These are phyloP conservation scores for Channa argus DNA, from an alignment of 2,113 vertebrate genomes.

Conservation along the genomic window DNA sequence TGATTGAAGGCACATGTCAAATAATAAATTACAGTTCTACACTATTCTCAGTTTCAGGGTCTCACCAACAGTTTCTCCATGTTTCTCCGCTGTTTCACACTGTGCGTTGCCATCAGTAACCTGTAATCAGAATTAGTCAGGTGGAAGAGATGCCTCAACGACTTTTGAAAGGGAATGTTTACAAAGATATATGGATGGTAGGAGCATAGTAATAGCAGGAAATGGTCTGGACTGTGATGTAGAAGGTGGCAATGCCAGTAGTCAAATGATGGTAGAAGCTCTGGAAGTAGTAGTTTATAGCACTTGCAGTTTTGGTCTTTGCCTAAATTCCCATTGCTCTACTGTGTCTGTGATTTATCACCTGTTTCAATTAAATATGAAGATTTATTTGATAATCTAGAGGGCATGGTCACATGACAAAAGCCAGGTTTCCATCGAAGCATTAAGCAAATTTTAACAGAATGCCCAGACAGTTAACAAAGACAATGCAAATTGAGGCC, in stretches of 20 bases:
- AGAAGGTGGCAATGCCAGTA: not conserved
- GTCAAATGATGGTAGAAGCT: not conserved
- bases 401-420: not conserved
- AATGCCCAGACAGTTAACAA: not conserved
- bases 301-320: not conserved
- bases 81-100: not conserved
- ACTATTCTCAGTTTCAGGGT: not conserved
- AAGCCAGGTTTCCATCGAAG: not conserved
- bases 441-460: not conserved
- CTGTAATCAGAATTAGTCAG: slow-evolving; percentile 57
- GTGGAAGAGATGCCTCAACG: slow-evolving; percentile 28
- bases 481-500: not conserved
- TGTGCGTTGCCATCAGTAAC: slow-evolving; percentile 19
- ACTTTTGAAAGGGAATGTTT: slow-evolving; percentile 23
- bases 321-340: not conserved
- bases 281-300: not conserved
- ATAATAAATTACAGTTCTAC: slow-evolving; percentile 9
- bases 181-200: slow-evolving; percentile 8
- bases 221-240: slow-evolving; percentile 5
- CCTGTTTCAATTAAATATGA: no score
- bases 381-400: not conserved
- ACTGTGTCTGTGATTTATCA: no score
- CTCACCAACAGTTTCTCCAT: not conserved
- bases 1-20: not conserved
- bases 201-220: slow-evolving; percentile 20